A percentile compares a stretch with the other conserved stretches of the same genome.
phyloP scores from a whole-genome alignment of 2,797 vertebrate species.

The Lindbergichthys nudifrons region DNA sequence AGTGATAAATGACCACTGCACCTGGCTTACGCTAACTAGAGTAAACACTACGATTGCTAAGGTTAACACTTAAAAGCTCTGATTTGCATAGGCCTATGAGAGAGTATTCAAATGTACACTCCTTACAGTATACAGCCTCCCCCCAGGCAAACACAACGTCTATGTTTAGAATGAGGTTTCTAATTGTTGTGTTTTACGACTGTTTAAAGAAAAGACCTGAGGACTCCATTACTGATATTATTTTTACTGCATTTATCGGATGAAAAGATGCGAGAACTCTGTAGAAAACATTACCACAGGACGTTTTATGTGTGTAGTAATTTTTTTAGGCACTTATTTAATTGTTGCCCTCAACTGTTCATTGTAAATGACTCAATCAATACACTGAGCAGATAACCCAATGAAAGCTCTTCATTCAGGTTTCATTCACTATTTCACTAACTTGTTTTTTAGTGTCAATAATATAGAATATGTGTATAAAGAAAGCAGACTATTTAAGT shows the following conservation, averaged over 20 bases:
- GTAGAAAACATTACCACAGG: neutral
- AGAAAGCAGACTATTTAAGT: too few species aligned
- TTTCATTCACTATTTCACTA: too few species aligned
- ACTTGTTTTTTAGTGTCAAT: too few species aligned
- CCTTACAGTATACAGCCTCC: conserved; percentile 10
- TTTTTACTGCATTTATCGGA: neutral
- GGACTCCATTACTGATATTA: neutral
- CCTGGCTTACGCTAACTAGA: conserved; percentile 65
- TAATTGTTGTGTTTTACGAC: conserved; percentile 6
- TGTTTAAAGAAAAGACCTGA: neutral
- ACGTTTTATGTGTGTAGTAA: too few species aligned
- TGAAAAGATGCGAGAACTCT: neutral
- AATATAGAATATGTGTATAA: too few species aligned
- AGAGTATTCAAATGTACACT: conserved; percentile 69
- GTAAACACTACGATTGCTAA: conserved; percentile 66
- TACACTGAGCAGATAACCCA: too few species aligned
- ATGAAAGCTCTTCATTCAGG: too few species aligned
- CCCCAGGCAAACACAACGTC: conserved; percentile 43
- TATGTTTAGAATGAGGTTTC: conserved; percentile 41
- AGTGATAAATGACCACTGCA: conserved; percentile 62
- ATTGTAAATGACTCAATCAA: neutral
- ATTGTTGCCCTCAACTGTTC: neutral
- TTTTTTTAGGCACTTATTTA: too few species aligned
- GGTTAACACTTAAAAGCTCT: conserved; percentile 71
- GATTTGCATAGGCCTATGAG: conserved; percentile 71